Conservation (phyloP, 2,888 invertebrate genomes). For the Zhuqinia jingwanae region DNA sequence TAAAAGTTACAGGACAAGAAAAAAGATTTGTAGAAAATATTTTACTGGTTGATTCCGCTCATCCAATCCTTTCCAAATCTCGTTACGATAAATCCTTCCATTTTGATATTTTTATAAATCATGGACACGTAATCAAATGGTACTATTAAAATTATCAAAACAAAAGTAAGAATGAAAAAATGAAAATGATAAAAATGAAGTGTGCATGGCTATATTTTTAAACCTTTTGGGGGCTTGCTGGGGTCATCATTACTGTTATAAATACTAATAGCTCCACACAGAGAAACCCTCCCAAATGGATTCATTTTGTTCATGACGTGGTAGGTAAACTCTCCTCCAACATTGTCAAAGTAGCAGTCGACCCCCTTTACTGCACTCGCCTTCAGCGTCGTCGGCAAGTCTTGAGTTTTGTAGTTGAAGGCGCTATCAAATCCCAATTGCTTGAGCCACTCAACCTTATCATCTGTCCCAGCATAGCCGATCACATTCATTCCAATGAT, state of each 20-base stretch:
- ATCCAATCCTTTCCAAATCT: slow-evolving; percentile 85
- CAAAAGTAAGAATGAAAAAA: neutral
- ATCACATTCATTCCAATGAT: slow-evolving; percentile 86
- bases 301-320: slow-evolving; percentile 84
- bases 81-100: slow-evolving; percentile 85
- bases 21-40: neutral
- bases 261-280: slow-evolving; percentile 86
- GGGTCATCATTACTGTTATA: slow-evolving; percentile 84
- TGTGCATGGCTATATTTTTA: neutral
- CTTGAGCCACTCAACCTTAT: slow-evolving; percentile 87
- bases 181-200: slow-evolving; percentile 13
- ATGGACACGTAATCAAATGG: slow-evolving; percentile 84
- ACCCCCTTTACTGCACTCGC: slow-evolving; percentile 86
- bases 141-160: slow-evolving; percentile 48
- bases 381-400: slow-evolving; percentile 83
- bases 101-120: slow-evolving; percentile 84
- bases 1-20: too few species aligned
- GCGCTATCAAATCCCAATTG: slow-evolving; percentile 86
- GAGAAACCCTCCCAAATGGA: slow-evolving; percentile 84
- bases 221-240: slow-evolving; percentile 64
- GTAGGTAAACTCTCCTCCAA: slow-evolving; percentile 86
- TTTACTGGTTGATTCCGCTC: slow-evolving; percentile 83
- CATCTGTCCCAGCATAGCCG: slow-evolving; percentile 87
- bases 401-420: slow-evolving; percentile 87
- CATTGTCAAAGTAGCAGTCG: slow-evolving; percentile 90